Evolutionary conservation across 2,888 invertebrate genomes (phyloP), one percentile per base, ranked within the genome.

Genomic region (Netelia virgata): DNA sequence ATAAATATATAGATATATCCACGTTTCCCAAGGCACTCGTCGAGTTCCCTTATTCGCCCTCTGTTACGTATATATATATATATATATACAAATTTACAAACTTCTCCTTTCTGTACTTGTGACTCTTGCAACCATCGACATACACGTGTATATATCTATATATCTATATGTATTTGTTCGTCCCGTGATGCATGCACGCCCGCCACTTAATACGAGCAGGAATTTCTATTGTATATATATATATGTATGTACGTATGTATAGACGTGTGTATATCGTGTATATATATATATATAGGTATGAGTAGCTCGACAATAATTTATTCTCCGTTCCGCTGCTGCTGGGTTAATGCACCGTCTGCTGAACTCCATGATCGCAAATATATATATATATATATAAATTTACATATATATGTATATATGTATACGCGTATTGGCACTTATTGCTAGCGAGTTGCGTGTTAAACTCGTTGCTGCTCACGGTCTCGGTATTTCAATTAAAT

Each of bases 281-380:
- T 82, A 14, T 50, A 69, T 57, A 18, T 41, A 16, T 57, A 18
- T 57, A 18, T 64, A 69, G 76, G 82, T 78, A 74, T 72, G 74
- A 70, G 78, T 59, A 20, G 61, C 78, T 78, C 70, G 78, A 82
- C 70, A 70, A 84, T 82, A 84, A 82, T 84, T 78, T 84, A 84
- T 84, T 79, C 82, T 64, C 74, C 61, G 78, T 79, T 69, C 72
- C 55, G 72, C 43, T 43, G 78, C 64, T 72, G 72, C 36, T 82
- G 72, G 84, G 81, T 84, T 84, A 84, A 84, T 78, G 81, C 84
- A 84, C 84, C 81, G 77, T 72, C 70, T 79, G 78, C 41, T 77
- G 59, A 77, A 77, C 70, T 41, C 78, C 53, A 20, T 41, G 63
- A 69, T 78, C 69, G 61, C 77, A 28, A 61, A 61, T 61, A 23